Base-by-base conservation (phyloP, 2,888 invertebrate genomes). In the Cheilosia grossa region DNA sequence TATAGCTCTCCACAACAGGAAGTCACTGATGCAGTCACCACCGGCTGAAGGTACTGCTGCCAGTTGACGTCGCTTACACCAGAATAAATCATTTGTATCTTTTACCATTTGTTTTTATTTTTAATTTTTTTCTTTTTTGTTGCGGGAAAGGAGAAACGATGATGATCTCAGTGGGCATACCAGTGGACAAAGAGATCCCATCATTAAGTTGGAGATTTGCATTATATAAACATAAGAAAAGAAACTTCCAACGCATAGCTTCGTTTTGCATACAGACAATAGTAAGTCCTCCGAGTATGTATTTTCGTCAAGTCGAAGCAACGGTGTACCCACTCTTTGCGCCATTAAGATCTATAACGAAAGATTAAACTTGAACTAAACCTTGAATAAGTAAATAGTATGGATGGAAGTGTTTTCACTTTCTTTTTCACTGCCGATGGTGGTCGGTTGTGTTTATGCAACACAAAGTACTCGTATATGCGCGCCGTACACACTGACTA, bases 301-400 rank as follows among this genome's bases (percentile, higher is more conserved):
- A 17, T 47, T 47, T 47, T 17, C 19, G 47, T 47, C 9, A 47
- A 47, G 19, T 47, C 53, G 27, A 61, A 40, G 67, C 33, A 47
- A 37, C 37, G 13, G 37, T 13, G 37, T 13, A 19, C 15, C n/a
- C 51, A 15, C 37, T 19, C 61, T 72, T 53, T 51, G 56, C 67
- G 56, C 78, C 72, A 72, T 78, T 66, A 56, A 78, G 78, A 82
- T 82, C 82, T 82, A 69, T 79, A 79, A 82, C 73, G 78, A 79
- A 54, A 82, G 78, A 78, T 79, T 82, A 82, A 82, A 82, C 82
- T 82, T 82, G 82, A 82, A 82, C 82, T 82, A 82, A 82, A 82
- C 82, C 82, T 82, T 82, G 82, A 82, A 82, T 73, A 40, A 82
- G 66, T 72, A 74, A 82, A 37, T 37, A 53, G 54, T 30, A 67